A percentile compares a stretch with the other conserved stretches of the same genome.
Conservation (phyloP, 2,797 vertebrate species). For the Dallia pectoralis region DNA sequence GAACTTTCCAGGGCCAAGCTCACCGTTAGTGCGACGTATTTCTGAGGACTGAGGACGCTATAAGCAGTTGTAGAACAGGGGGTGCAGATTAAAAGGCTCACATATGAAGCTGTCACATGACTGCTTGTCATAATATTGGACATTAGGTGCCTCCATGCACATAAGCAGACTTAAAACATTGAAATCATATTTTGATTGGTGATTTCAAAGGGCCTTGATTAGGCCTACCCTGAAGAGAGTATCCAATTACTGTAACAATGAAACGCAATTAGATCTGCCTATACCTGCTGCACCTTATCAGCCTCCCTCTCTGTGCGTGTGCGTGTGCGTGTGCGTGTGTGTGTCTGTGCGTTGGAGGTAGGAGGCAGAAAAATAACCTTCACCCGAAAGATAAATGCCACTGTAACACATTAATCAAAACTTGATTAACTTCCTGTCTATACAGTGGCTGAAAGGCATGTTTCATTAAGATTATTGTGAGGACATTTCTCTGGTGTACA, state of each 20-base stretch:
- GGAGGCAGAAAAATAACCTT: not conserved
- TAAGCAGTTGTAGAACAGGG: no score
- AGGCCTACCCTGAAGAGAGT: not conserved
- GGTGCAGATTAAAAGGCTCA: no score
- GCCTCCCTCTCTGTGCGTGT: not conserved
- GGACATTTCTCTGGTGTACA: no score
- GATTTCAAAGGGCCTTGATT: constrained; percentile 3
- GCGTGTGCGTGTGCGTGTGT: not conserved
- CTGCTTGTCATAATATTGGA: not conserved
- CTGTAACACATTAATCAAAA: constrained; percentile 28
- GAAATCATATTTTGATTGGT: not conserved
- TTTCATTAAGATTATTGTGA: no score
- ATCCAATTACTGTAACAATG: constrained; percentile 6
- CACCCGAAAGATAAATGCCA: constrained; percentile 1
- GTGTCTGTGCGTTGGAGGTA: not conserved
- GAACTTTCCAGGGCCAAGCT: no score
- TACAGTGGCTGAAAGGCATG: not conserved
- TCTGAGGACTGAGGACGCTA: no score
- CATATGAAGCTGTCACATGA: no score
- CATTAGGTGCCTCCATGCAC: not conserved
- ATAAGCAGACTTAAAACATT: constrained; percentile 1
- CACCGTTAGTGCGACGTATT: no score
- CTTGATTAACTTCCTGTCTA: constrained; percentile 17
- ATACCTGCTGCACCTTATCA: not conserved
- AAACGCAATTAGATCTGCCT: constrained; percentile 4